Base-by-base conservation (phyloP, 2,888 invertebrate genomes). In the Brachyopa scutellaris region DNA sequence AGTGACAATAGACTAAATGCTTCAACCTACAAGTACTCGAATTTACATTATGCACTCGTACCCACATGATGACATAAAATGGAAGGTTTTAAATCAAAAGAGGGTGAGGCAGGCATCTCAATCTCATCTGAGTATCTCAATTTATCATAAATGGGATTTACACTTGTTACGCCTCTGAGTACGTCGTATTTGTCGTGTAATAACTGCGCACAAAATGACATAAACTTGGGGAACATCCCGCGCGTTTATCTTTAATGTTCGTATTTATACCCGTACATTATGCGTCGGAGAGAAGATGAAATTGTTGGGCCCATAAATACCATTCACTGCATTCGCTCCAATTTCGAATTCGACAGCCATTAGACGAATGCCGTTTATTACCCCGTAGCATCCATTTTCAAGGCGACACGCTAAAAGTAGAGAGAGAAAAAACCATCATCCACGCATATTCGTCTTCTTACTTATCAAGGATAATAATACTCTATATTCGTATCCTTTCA, bases 301-400 rank as follows among this genome's bases (percentile, higher is more conserved):
- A 59, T 62, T 40, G n/a, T 53, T 61, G 38, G 38, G 51, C 40
- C 51, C 70, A 70, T 72, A 62, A 72, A 72, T 72, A 53, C 61
- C 53, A 51, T 36, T 42, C 26, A 33, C 9, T 19, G 21, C 45
- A 33, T 55, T 9, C 9, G 5, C 36, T 36, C 33, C 61, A 62
- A 64, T 73, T 36, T 73, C 29, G 36, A 45, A 55, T 47, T 73
- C 72, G 53, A 72, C 62, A n/a, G 49, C 19, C 45, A 72, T 73
- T 53, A 55, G 55, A 62, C 42, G 40, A 55, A 73, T 62, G 72
- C 42, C 62, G 51, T 55, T 26, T 15, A 6, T n/a, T n/a, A n/a
- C n/a, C 21, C 31, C 9, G 7, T 17, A 13, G 11, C 13, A 6
- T 9, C 15, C 47, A 15, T 19, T 26, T 9, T 1, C n/a, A 26